These are phyloP conservation scores for Cheilinus undulatus DNA, from an alignment of 2,113 vertebrate species.

Conservation along the genomic window DNA sequence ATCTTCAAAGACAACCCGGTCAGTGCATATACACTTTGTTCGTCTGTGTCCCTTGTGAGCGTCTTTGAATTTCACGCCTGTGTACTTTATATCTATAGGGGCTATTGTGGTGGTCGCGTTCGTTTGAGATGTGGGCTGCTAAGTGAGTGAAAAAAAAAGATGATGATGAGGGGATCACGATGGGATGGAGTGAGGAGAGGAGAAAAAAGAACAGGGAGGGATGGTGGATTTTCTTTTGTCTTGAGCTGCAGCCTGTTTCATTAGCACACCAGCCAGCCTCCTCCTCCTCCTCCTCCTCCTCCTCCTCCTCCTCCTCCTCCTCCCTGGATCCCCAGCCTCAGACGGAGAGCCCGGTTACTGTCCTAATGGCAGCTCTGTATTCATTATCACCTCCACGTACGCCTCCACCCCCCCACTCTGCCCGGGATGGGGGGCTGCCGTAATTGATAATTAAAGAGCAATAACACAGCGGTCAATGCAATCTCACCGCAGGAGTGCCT, in stretches of 20 bases:
- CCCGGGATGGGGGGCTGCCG: conserved; percentile 68
- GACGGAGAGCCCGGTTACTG: conserved; percentile 72
- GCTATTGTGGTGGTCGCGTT: neutral
- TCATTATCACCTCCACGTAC: conserved; percentile 83
- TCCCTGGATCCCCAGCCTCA: conserved; percentile 59
- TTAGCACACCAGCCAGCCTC: conserved; percentile 75
- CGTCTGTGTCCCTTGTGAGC: conserved; percentile 33
- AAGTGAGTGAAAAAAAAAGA: conserved; percentile 40
- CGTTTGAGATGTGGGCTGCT: conserved; percentile 40
- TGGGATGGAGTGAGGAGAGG: conserved; percentile 38
- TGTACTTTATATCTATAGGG: conserved; percentile 22
- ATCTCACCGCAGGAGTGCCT: conserved; percentile 79
- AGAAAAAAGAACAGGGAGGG: conserved; percentile 38
- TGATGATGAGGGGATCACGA: conserved; percentile 52
- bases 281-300: conserved; percentile 29
- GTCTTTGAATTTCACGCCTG: conserved; percentile 21
- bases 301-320: conserved; percentile 42
- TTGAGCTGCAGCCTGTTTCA: conserved; percentile 77
- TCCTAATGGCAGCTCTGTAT: conserved; percentile 83
- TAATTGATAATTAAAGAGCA: conserved; percentile 89
- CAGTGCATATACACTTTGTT: conserved; percentile 44
- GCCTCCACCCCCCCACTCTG: conserved; percentile 63
- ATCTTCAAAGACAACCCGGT: conserved; percentile 58
- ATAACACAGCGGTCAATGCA: conserved; percentile 86
- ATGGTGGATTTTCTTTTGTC: conserved; percentile 77